Percentiles rank a stretch among this genome's conserved stretches.
Evolutionary conservation across 2,113 vertebrate genomes (phyloP).

Genomic region (Dipodomys spectabilis): DNA sequence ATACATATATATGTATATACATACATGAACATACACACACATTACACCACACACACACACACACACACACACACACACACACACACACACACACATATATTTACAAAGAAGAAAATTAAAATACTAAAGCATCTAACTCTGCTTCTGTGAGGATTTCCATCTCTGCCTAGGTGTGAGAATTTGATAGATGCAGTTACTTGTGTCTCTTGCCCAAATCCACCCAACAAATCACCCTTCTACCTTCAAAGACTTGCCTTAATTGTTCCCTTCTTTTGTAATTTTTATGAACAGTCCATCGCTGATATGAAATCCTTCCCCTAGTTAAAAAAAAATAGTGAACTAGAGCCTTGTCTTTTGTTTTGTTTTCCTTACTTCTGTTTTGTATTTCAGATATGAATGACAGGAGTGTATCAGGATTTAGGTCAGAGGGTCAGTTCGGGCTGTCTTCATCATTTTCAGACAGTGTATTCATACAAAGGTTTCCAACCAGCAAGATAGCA

Average conservation of each 20-base stretch:
- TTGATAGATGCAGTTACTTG: background rate
- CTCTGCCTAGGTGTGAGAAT: background rate
- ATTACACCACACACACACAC: too few relatives aligned
- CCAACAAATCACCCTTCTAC: background rate
- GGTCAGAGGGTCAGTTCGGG: background rate
- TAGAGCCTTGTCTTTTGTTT: slow-evolving; percentile 27
- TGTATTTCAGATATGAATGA: slow-evolving; percentile 61
- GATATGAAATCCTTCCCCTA: background rate
- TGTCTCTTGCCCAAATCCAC: background rate
- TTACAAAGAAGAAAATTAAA: background rate
- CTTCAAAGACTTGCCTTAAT: slow-evolving; percentile 47
- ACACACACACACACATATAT: too few relatives aligned
- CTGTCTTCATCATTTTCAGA: slow-evolving; percentile 16
- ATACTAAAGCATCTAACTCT: background rate
- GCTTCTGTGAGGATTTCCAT: accelerated
- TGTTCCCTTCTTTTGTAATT: slow-evolving; percentile 61
- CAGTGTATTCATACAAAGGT: slow-evolving; percentile 9
- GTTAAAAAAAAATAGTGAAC: background rate
- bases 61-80: too few relatives aligned
- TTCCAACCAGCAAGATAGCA: background rate
- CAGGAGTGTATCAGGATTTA: background rate
- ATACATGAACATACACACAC: background rate
- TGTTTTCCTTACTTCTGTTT: slow-evolving; percentile 25
- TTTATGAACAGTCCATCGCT: background rate
- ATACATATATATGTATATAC: background rate